These are phyloP conservation scores for Falco novaeseelandiae DNA, from an alignment of 2,797 vertebrate species.

Conservation along the genomic window DNA sequence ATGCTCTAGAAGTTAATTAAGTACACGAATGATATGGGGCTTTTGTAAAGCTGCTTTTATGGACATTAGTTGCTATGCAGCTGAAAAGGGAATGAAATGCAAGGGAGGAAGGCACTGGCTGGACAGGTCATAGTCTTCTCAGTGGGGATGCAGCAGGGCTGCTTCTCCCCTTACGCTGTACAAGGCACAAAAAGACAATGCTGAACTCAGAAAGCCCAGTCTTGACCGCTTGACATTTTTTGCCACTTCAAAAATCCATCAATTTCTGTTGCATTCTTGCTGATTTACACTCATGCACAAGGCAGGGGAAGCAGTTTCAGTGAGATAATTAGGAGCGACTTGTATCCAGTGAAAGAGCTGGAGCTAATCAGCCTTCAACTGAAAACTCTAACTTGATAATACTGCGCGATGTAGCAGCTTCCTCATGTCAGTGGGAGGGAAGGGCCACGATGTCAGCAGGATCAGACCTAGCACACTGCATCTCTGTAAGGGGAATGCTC, in stretches of 20 bases:
- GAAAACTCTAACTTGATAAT: neutral
- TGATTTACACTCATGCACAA: neutral
- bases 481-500: neutral
- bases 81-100: conserved; percentile 36
- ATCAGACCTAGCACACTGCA: neutral
- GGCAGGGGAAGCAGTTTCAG: neutral
- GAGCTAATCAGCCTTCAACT: neutral
- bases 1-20: conserved; percentile 68
- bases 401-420: rapidly evolving
- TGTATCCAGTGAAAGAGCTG: neutral
- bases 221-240: neutral
- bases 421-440: neutral
- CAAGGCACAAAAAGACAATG: neutral
- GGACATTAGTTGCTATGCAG: conserved; percentile 46
- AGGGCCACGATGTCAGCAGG: neutral
- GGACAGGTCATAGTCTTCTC: conserved; percentile 3
- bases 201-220: neutral
- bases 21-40: conserved; percentile 5
- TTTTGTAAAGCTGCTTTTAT: conserved; percentile 52
- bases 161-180: neutral
- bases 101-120: neutral
- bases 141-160: neutral
- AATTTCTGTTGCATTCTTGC: neutral
- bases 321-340: neutral
- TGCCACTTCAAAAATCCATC: neutral